phyloP scores from a whole-genome alignment of 2,888 invertebrate genomes.

The Dryococelus australis region DNA sequence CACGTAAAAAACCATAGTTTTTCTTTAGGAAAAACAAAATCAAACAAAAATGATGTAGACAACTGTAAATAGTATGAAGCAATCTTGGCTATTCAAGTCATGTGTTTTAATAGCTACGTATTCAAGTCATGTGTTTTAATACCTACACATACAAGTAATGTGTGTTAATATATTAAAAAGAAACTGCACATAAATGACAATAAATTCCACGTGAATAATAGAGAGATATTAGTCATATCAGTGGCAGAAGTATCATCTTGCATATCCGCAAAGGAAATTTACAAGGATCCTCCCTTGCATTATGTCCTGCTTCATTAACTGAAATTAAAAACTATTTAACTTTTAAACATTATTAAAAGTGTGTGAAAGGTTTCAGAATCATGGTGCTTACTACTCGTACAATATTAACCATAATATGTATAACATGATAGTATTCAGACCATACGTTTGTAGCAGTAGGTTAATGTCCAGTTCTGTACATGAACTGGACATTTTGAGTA shows the following conservation, averaged over 20 bases:
- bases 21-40: not conserved
- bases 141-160: too few relatives aligned
- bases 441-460: not conserved
- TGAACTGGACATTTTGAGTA: not conserved
- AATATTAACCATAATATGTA: not conserved
- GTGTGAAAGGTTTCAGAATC: not conserved
- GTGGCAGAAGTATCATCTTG: not conserved
- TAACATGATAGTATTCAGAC: not conserved
- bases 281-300: not conserved
- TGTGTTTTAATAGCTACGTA: not conserved
- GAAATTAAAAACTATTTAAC: not conserved
- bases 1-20: not conserved
- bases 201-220: not conserved
- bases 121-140: not conserved
- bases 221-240: not conserved
- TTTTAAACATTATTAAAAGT: not conserved
- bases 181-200: not conserved
- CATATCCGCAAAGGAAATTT: not conserved
- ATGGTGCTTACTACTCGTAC: constrained; percentile 1
- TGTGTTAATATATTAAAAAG: too few relatives aligned
- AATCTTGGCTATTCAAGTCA: not conserved
- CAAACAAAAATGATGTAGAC: not conserved
- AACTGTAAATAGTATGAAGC: not conserved
- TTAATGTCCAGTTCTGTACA: not conserved
- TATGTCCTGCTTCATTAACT: not conserved